Conservation (phyloP, 2,888 invertebrate genomes). For the Megamerina dolium region DNA sequence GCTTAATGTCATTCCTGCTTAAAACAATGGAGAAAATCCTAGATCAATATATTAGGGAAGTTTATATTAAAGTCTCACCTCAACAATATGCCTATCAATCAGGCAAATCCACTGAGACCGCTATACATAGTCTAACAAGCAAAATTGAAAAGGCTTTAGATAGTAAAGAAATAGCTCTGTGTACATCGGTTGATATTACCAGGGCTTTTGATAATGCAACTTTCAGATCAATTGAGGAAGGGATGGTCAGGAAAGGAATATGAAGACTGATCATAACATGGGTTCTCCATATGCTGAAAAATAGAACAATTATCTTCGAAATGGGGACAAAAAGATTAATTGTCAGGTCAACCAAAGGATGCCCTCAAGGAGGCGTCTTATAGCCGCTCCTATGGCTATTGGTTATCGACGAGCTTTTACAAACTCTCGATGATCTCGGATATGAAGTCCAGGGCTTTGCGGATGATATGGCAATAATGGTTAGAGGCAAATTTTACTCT, state of each 20-base stretch:
- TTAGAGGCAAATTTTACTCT: conserved; percentile 1
- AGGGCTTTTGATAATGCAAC: conserved; percentile 4
- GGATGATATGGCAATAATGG: not conserved
- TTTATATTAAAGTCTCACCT: not conserved
- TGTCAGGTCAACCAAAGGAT: not conserved
- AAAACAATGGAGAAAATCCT: conserved; percentile 1
- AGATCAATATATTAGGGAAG: not conserved
- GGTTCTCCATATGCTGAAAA: not conserved
- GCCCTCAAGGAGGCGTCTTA: not conserved
- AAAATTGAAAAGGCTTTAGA: conserved; percentile 3
- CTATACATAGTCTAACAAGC: not conserved
- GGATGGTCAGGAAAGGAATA: not conserved
- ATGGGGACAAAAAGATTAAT: not conserved
- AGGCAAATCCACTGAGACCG: conserved; percentile 3
- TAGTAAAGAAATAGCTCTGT: conserved; percentile 5
- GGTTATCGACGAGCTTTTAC: conserved; percentile 1
- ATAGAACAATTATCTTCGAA: conserved; percentile 1
- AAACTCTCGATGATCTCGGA: not conserved
- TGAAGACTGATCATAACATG: not conserved
- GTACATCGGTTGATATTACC: not conserved
- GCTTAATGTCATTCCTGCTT: conserved; percentile 1
- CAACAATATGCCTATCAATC: conserved; percentile 2
- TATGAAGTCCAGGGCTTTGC: conserved; percentile 1
- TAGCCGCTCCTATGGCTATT: conserved; percentile 1
- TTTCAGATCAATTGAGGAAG: not conserved